Evolutionary conservation across 2,888 invertebrate species (phyloP), one percentile per base, ranked within the genome.

Genomic region (Andrena haemorrhoa): DNA sequence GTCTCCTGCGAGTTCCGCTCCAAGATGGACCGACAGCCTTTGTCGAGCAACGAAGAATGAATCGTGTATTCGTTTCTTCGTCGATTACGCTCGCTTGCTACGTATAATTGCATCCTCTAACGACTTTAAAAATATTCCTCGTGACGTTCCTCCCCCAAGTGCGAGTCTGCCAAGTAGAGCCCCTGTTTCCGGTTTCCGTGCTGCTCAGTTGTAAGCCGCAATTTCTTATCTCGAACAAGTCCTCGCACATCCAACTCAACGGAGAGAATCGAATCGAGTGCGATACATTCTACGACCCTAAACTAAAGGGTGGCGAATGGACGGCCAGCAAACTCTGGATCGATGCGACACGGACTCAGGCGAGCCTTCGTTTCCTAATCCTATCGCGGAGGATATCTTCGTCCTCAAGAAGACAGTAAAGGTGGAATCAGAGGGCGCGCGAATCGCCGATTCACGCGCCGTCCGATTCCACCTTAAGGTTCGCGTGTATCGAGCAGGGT

Each of bases 301-400:
- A 41, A 29, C 65, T 10, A 26, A 49, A 5, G 10, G 47, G 47
- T 65, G 47, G 29, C n/a, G 49, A 49, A 65, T 49, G 29, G 65
- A 16, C 35, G 35, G 47, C 2, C 65, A 26, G 33, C 68, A 26
- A 53, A 35, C 29, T 12, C 5, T 29, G 12, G 41, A 70, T 41
- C 58, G 35, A 70, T 41, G 41, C 35, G 8, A 73, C 74, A 76
- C 72, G 71, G 51, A 41, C 64, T 70, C 56, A 56, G 60, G 79
- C 83, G 74, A 86, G 83, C 47, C 84, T 75, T 53, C 74, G 68
- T 49, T 75, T 74, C 68, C 79, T 80, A 85, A 86, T 86, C 86
- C 82, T 49, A 78, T 80, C 77, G 79, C 75, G 79, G 71, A 80
- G 69, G 66, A 85, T 84, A 80, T 72, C 78, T 75, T 41, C 65